These are phyloP conservation scores for Gambusia holbrooki DNA, from an alignment of 2,113 vertebrate species.

Conservation along the genomic window DNA sequence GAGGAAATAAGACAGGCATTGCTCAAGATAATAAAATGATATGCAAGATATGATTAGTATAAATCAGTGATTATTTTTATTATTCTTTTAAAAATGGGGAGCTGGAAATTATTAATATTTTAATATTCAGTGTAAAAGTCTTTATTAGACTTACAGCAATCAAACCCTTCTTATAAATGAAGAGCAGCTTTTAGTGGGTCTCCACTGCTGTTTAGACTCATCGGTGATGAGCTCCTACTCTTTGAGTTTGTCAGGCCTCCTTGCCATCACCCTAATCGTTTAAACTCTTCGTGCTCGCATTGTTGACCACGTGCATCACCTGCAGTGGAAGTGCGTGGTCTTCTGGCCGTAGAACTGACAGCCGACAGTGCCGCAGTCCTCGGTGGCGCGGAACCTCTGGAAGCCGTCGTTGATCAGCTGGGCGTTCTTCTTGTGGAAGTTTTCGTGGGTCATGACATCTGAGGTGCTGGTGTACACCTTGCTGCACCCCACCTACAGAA, in stretches of 20 bases:
- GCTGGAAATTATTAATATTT: no score
- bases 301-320: constrained; percentile 75
- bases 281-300: not conserved
- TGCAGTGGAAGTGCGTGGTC: constrained; percentile 99
- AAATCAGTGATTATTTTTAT: not conserved
- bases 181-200: not conserved
- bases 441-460: constrained; percentile 98
- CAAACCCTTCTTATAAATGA: not conserved
- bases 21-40: not conserved
- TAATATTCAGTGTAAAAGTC: no score
- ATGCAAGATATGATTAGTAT: not conserved
- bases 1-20: not conserved
- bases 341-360: constrained; percentile 99
- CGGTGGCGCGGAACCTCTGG: constrained; percentile 97
- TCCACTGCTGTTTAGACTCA: not conserved
- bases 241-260: not conserved
- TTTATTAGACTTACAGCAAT: no score
- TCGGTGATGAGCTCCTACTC: not conserved
- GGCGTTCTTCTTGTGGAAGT: constrained; percentile 99
- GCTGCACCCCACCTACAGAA: constrained; percentile 93
- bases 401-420: constrained; percentile 99
- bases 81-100: not conserved
- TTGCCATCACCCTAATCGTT: not conserved
- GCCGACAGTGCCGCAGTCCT: constrained; percentile 94
- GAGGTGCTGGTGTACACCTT: constrained; percentile 99